Conservation (phyloP, 2,113 vertebrate genomes). For the Aepyceros melampus region DNA sequence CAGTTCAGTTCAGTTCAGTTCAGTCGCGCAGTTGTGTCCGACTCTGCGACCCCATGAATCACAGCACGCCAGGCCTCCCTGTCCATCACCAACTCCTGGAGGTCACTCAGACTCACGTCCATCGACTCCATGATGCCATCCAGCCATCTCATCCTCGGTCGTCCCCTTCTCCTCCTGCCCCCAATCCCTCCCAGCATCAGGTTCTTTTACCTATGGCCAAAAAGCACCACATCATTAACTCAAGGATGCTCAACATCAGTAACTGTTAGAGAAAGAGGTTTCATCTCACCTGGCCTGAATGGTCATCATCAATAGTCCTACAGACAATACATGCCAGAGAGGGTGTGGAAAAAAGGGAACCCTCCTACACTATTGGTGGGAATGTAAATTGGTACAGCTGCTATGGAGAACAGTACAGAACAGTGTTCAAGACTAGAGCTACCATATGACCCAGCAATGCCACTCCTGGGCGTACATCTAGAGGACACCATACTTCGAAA, state of each 20-base stretch:
- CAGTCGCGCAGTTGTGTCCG: no score
- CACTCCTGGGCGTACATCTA: background rate
- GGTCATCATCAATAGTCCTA: background rate
- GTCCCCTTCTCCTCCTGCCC: no score
- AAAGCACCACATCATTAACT: background rate
- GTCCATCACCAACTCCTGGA: no score
- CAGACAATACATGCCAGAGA: background rate
- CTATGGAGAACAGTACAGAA: background rate
- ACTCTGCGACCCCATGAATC: no score
- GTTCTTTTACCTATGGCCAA: no score
- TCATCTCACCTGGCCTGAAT: background rate
- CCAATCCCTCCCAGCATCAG: no score
- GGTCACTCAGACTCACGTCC: no score
- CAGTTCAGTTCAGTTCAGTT: no score
- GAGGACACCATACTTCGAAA: background rate
- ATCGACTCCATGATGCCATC: no score
- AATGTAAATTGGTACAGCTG: background rate
- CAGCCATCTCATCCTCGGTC: no score
- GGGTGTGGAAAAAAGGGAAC: background rate
- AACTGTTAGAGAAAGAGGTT: background rate
- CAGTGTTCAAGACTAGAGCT: background rate
- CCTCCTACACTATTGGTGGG: background rate
- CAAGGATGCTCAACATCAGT: background rate
- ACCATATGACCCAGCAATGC: background rate
- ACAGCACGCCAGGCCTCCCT: no score